These are phyloP conservation scores for Caradrina clavipalpis DNA, from an alignment of 2,888 invertebrate genomes.

Conservation along the genomic window DNA sequence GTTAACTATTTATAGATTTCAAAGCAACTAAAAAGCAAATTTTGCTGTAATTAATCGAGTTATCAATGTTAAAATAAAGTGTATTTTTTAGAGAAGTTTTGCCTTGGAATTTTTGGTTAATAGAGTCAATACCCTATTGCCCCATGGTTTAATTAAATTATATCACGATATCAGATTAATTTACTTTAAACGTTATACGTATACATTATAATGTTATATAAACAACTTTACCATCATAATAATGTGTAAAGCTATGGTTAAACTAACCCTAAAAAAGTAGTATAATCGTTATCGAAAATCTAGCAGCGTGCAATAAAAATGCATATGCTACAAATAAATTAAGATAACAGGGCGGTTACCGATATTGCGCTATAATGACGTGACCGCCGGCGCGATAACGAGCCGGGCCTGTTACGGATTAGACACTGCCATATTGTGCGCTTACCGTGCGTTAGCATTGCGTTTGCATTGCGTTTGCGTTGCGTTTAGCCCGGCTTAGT, in stretches of 20 bases:
- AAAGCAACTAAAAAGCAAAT: too few species aligned
- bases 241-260: background rate
- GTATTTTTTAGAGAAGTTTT: too few species aligned
- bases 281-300: background rate
- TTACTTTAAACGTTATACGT: background rate
- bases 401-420: slow-evolving; percentile 73
- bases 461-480: slow-evolving; percentile 25
- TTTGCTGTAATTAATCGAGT: too few species aligned
- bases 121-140: too few species aligned
- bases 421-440: slow-evolving; percentile 62
- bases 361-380: slow-evolving; percentile 76
- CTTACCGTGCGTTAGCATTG: slow-evolving; percentile 30
- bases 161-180: too few species aligned
- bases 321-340: slow-evolving; percentile 55
- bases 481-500: slow-evolving; percentile 48
- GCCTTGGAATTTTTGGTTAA: too few species aligned
- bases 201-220: background rate
- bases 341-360: slow-evolving; percentile 60
- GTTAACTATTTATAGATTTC: too few species aligned
- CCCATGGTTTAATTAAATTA: too few species aligned
- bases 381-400: slow-evolving; percentile 77
- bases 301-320: slow-evolving; percentile 9
- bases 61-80: too few species aligned
- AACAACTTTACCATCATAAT: background rate
- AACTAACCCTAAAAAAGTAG: slow-evolving; percentile 5